Conservation (phyloP, 2,113 vertebrate species). For the Ariopsis seemanni region DNA sequence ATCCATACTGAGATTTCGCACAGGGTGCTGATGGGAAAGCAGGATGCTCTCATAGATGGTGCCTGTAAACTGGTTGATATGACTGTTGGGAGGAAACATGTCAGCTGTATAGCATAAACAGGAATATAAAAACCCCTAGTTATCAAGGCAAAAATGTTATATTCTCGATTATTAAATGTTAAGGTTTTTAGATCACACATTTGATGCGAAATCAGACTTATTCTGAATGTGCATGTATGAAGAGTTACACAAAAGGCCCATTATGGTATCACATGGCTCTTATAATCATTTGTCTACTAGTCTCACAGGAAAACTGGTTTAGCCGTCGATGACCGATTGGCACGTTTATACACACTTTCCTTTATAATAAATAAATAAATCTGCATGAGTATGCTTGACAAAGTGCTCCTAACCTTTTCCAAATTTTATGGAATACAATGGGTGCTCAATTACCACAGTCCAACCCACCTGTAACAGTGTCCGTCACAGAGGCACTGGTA, state of each 20-base stretch:
- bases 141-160: not conserved
- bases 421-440: not conserved
- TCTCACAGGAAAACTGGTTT: not conserved
- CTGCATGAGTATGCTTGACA: not conserved
- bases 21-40: conserved; percentile 79
- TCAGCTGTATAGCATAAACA: conserved; percentile 2
- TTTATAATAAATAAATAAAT: not conserved
- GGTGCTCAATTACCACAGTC: not conserved
- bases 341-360: not conserved
- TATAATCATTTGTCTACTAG: not conserved
- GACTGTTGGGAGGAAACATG: conserved; percentile 67
- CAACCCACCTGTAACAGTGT: conserved; percentile 85
- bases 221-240: not conserved
- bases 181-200: not conserved
- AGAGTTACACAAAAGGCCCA: not conserved
- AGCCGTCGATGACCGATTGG: not conserved
- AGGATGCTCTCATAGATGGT: conserved; percentile 90
- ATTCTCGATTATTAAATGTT: not conserved
- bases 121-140: not conserved
- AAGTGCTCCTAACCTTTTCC: not conserved
- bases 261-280: not conserved
- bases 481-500: conserved; percentile 97
- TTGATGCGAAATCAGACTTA: not conserved
- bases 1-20: conserved; percentile 81
- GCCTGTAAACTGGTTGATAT: conserved; percentile 92